Percentiles rank a stretch among this genome's conserved stretches.
Conservation (phyloP, 2,888 invertebrate genomes). For the Tolmerus cingulatus region DNA sequence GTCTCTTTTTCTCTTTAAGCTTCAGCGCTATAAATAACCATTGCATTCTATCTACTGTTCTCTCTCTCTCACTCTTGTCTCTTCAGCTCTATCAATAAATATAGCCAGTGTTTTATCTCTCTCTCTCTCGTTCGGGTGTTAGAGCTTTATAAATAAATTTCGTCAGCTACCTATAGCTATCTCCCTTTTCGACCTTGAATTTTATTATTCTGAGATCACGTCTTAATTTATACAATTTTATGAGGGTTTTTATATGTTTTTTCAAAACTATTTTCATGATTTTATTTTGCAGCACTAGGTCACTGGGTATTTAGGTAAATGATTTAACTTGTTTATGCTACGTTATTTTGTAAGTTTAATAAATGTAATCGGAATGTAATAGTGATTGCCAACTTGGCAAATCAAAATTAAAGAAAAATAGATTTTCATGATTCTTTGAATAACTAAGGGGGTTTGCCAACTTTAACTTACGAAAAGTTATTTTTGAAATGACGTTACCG, state of each 20-base stretch:
- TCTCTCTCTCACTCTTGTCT: background rate
- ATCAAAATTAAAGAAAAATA: background rate
- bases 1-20: background rate
- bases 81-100: background rate
- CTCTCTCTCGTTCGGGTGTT: background rate
- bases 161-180: background rate
- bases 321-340: background rate
- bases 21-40: background rate
- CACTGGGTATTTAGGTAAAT: background rate
- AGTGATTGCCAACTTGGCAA: background rate
- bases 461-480: background rate
- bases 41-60: background rate
- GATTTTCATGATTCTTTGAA: no score
- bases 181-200: background rate
- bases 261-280: background rate
- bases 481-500: background rate
- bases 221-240: background rate
- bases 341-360: background rate
- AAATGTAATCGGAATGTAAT: background rate
- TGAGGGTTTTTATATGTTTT: background rate
- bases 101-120: background rate
- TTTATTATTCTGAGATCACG: background rate
- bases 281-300: background rate
- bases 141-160: background rate
- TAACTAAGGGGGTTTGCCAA: background rate